Base-by-base conservation (phyloP, 2,797 vertebrate species). In the Apogon talboti region DNA sequence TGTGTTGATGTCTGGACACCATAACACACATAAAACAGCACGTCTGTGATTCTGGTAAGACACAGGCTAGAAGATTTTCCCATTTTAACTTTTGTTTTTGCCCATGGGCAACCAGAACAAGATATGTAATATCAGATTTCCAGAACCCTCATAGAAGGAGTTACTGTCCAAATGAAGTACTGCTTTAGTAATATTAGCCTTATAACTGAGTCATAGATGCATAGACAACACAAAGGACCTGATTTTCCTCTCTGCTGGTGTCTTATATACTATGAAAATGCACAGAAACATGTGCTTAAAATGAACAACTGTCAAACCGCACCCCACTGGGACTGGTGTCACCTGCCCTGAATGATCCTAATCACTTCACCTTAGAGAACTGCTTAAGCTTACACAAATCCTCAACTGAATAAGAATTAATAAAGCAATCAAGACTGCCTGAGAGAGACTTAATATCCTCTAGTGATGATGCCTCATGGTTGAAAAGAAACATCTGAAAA, bases 271-370 rank as follows among this genome's bases (percentile, higher is more conserved):
- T 12, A 3, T 33, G 3, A 11, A 14, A 18, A 33, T 7, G 30
- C 15, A 53, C 16, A 16, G 11, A 53, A 42, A 59, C 6, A 33
- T 33, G 11, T 11, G 16, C 35, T 58, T 16, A 2, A 24, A 53
- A 13, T 30, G 43, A 53, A 37, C 35, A 28, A 33, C 30, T 33
- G 30, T 28, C 18, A 8, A 54, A 18, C 24, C 54, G 45, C 30
- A 33, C 7, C 14, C 28, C 51, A n/a, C 21, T 2, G 33, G 59
- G 67, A 61, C 49, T 71, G 57, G 59, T 74, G 53, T 74, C 55
- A 64, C 51, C 35, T 18, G 63, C 67, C 64, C 49, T 47, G n/a
- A 30, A 65, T 74, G 56, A 80, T 38, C 56, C 63, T 88, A 76
- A 88, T 85, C 61, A 78, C 55, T 83, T 81, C 53, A 33, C 55